These are phyloP conservation scores for Tauraco erythrolophus DNA, from an alignment of 2,113 vertebrate species.

Conservation along the genomic window DNA sequence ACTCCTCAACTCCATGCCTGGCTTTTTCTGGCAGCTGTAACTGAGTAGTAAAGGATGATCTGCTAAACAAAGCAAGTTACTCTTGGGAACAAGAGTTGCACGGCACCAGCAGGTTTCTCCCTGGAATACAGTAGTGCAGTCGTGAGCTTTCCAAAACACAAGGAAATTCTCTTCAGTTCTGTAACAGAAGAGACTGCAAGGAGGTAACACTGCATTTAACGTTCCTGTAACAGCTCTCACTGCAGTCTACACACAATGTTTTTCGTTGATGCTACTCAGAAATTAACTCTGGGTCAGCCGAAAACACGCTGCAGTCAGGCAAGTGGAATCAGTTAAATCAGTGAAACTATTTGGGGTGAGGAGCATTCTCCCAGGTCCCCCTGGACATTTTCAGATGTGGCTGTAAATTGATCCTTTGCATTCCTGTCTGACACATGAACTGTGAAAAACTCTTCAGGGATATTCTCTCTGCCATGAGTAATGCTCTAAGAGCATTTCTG, in stretches of 20 bases:
- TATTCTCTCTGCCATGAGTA: constrained; percentile 15
- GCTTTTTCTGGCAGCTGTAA: not conserved
- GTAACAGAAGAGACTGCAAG: not conserved
- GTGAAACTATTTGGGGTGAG: constrained; percentile 14
- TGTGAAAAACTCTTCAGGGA: constrained; percentile 56
- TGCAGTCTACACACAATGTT: not conserved
- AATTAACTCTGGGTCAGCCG: not conserved
- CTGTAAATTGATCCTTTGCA: constrained; percentile 71
- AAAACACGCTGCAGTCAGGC: not conserved
- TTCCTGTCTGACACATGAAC: constrained; percentile 67
- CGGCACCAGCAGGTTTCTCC: not conserved
- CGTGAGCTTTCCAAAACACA: not conserved
- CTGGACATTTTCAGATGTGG: constrained; percentile 37
- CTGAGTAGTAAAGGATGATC: not conserved
- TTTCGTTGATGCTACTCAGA: not conserved
- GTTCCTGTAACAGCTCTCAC: not conserved
- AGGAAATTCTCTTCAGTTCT: not conserved
- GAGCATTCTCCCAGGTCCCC: constrained; percentile 23
- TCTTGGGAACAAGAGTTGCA: not conserved
- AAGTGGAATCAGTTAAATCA: not conserved
- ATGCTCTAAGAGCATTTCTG: not conserved
- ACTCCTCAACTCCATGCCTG: not conserved
- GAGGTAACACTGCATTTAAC: not conserved
- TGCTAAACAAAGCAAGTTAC: not conserved
- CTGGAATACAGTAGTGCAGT: accelerated